Evolutionary conservation across 2,797 vertebrate genomes (phyloP).

Genomic region (Sciurus vulgaris): DNA sequence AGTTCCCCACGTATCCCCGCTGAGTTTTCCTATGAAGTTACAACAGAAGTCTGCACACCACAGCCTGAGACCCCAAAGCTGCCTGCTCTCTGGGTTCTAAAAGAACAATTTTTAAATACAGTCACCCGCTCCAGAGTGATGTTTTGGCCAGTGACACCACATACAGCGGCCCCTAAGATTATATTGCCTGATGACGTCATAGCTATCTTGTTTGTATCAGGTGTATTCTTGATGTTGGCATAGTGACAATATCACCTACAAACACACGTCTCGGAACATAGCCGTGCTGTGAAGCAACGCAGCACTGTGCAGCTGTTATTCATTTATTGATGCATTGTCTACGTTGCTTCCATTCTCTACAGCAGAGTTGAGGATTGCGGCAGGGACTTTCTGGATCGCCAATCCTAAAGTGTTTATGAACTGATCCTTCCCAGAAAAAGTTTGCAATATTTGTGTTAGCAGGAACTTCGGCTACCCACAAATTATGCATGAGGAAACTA

Average conservation of each 20-base stretch:
- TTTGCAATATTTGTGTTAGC: not conserved
- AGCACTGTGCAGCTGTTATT: not conserved
- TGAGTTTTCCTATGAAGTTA: not conserved
- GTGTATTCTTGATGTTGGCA: not conserved
- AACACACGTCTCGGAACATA: not conserved
- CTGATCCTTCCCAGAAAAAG: not conserved
- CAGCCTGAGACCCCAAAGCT: not conserved
- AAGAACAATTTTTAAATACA: not conserved
- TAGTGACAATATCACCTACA: not conserved
- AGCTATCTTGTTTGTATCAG: not conserved
- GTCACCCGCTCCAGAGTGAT: not conserved
- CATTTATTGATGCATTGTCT: not conserved
- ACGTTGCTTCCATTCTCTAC: not conserved
- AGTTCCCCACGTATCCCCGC: fast-evolving
- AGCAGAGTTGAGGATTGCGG: not conserved
- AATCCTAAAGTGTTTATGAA: not conserved
- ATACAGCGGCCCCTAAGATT: not conserved
- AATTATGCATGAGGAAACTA: not conserved
- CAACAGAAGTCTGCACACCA: not conserved
- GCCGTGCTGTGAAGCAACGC: not conserved
- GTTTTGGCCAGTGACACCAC: not conserved
- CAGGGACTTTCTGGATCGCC: not conserved
- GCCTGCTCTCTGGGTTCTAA: not conserved
- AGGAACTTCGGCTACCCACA: not conserved
- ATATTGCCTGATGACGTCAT: not conserved